Conservation (phyloP, 2,113 vertebrate species). For the Calidris pugnax region DNA sequence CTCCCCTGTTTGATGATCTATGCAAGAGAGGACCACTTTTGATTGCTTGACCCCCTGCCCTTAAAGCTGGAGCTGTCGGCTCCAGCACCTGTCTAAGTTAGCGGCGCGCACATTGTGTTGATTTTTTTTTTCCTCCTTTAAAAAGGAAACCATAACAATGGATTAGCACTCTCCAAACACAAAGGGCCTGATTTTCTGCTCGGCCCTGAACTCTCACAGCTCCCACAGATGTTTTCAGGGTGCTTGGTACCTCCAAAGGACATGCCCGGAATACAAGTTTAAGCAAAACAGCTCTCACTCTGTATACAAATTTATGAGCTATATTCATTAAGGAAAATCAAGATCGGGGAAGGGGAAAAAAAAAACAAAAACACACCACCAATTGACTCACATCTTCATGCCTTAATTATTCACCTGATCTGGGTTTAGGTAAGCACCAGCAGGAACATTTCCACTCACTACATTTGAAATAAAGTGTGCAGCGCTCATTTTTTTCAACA, state of each 20-base stretch:
- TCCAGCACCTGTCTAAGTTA: slow-evolving; percentile 76
- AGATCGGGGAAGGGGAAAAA: not conserved
- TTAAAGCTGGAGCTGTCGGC: slow-evolving; percentile 64
- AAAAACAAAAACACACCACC: not conserved
- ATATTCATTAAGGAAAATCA: not conserved
- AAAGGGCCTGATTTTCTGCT: slow-evolving; percentile 54
- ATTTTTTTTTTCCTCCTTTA: not conserved
- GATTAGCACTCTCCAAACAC: slow-evolving; percentile 53
- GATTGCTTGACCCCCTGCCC: slow-evolving; percentile 86
- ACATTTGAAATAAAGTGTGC: not conserved
- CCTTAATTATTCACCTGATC: not conserved
- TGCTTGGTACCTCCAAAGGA: not conserved
- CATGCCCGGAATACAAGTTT: not conserved
- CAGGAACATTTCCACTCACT: not conserved
- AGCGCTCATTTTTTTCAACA: not conserved
- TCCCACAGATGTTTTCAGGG: not conserved
- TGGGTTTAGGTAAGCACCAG: not conserved
- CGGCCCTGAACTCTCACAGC: not conserved
- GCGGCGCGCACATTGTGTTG: slow-evolving; percentile 52
- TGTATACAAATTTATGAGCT: not conserved
- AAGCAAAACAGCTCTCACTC: not conserved
- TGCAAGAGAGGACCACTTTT: slow-evolving; percentile 88
- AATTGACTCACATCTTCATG: not conserved
- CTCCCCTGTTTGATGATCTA: slow-evolving; percentile 87
- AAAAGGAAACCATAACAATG: slow-evolving; percentile 67